Evolutionary conservation across 1,140 invertebrate genomes (phyloP).

Genomic region (Drosophila varians): DNA sequence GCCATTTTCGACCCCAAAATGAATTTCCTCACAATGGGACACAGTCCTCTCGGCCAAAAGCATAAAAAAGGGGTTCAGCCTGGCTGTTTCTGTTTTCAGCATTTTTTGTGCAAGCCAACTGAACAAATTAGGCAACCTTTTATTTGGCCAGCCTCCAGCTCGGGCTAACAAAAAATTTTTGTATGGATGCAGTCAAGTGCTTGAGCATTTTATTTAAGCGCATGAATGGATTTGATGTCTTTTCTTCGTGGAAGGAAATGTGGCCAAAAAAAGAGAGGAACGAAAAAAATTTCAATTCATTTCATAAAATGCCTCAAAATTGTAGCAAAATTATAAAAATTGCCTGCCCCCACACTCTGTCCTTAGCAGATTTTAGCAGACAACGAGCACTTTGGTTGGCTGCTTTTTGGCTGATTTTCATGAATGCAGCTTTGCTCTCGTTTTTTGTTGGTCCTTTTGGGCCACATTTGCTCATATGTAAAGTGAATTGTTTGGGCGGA

Average conservation of each 20-base stretch:
- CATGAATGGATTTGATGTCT: slow-evolving; percentile 81
- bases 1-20: slow-evolving; percentile 16
- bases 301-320: slow-evolving; percentile 80
- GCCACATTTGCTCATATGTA: slow-evolving; percentile 76
- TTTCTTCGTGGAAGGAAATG: slow-evolving; percentile 61
- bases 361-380: slow-evolving; percentile 22
- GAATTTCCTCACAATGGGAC: slow-evolving; percentile 26
- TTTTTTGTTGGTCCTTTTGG: slow-evolving; percentile 49
- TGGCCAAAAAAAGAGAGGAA: slow-evolving; percentile 45
- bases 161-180: slow-evolving; percentile 51
- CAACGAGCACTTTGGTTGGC: slow-evolving; percentile 64
- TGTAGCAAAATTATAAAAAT: slow-evolving; percentile 83
- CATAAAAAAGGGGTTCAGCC: slow-evolving; percentile 37
- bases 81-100: slow-evolving; percentile 12
- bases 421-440: slow-evolving; percentile 50
- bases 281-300: slow-evolving; percentile 76
- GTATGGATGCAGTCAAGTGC: slow-evolving; percentile 83
- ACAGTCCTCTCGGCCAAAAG: background rate
- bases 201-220: slow-evolving; percentile 83
- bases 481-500: slow-evolving; percentile 71
- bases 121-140: slow-evolving; percentile 75
- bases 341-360: slow-evolving; percentile 41
- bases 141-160: slow-evolving; percentile 25
- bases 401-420: slow-evolving; percentile 63
- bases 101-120: slow-evolving; percentile 53